Evolutionary conservation across 2,888 invertebrate species (phyloP), one percentile per base, ranked within the genome.

Genomic region (Hirtodrosophila histrioides): DNA sequence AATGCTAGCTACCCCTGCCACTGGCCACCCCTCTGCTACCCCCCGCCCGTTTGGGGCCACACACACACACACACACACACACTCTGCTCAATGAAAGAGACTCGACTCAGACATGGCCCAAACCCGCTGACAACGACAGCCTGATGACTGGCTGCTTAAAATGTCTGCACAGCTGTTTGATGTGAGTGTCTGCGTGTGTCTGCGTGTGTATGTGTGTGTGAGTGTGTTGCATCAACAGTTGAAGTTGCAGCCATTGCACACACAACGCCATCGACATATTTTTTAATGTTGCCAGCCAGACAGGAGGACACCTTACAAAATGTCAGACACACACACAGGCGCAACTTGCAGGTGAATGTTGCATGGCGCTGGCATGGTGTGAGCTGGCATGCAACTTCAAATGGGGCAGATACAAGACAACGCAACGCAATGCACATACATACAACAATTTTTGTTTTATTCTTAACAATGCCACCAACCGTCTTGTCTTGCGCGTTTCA

Each of bases 121-220:
- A 53, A 40, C 50, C 43, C 53, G 48, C 65, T 53, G 61, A 80
- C 64, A 68, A 66, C 72, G 81, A 81, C 86, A 85, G 86, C 65
- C 83, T 73, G 77, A 79, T 73, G 77, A 77, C 77, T 69, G 57
- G 69, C 77, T 82, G 88, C 82, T 82, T 82, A 82, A 86, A 82
- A 87, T 82, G 81, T 85, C 81, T 87, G 86, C 87, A 78, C 87
- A 87, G 81, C 81, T 82, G 87, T 82, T 82, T 82, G 69, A 48
- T 66, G 61, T 55, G 41, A 46, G 37, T 55, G 45, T 50, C 35
- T 7, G 41, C 53, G 46, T 41, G 45, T 54, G 58, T 46, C 37
- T 58, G 37, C 24, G 27, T 39, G 46, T 41, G 45, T 54, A 50
- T 46, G 43, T 58, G 37, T 31, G 27, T 39, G 39, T 41, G 23